Conservation (phyloP, 2,797 vertebrate species). For the Alosa sapidissima region DNA sequence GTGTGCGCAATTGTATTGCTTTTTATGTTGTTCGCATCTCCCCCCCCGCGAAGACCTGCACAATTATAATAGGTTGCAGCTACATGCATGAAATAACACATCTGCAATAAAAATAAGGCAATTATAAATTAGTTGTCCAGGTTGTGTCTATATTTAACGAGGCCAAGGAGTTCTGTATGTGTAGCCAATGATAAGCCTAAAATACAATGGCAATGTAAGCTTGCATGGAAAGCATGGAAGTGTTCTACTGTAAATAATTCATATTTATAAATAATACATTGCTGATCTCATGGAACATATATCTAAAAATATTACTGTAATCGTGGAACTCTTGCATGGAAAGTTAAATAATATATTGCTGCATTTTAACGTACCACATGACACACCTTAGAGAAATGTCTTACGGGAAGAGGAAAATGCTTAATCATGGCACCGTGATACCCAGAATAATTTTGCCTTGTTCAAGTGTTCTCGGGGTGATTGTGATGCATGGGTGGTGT, state of each 20-base stretch:
- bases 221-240: slow-evolving; percentile 27
- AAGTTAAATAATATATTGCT: slow-evolving; percentile 16
- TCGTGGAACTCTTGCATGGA: slow-evolving; percentile 11
- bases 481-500: slow-evolving; percentile 16
- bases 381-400: slow-evolving; percentile 15
- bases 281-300: slow-evolving; percentile 7
- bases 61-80: slow-evolving; percentile 17
- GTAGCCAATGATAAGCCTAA: slow-evolving; percentile 21
- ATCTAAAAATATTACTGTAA: slow-evolving; percentile 17
- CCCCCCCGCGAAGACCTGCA: slow-evolving; percentile 6
- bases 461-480: not conserved
- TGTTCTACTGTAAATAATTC: slow-evolving; percentile 35
- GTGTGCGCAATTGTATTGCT: slow-evolving; percentile 60
- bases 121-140: slow-evolving; percentile 14
- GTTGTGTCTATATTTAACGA: slow-evolving; percentile 13
- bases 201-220: slow-evolving; percentile 22
- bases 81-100: slow-evolving; percentile 16
- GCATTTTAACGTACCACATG: not conserved
- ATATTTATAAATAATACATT: slow-evolving; percentile 33
- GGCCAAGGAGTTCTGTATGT: slow-evolving; percentile 12
- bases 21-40: slow-evolving; percentile 27
- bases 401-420: slow-evolving; percentile 3
- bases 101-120: slow-evolving; percentile 1
- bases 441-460: slow-evolving; percentile 1
- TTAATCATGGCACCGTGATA: slow-evolving; percentile 8